Percentiles rank a stretch among this genome's conserved stretches.
Conservation (phyloP, 37 sponge, comb jelly and placozoan genomes). For the Theonella swinhoei region DNA sequence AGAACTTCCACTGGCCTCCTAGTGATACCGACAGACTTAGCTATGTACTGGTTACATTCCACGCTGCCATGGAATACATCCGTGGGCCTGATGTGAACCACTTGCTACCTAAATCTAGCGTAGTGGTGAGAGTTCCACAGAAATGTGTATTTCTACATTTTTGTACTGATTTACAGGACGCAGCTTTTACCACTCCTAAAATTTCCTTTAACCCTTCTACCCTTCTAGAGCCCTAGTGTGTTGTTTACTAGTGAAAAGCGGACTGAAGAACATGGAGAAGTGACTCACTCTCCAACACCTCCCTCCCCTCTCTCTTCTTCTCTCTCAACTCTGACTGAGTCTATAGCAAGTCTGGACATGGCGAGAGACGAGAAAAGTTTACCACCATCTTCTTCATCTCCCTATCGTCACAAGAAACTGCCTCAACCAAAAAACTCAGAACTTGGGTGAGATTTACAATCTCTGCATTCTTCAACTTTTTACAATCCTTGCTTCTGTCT, state of each 20-base stretch:
- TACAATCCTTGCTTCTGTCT: conserved; percentile 36
- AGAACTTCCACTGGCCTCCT: conserved; percentile 58
- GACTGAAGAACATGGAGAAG: not conserved
- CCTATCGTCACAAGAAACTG: not conserved
- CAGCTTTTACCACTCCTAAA: too few species aligned
- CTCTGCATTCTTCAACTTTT: not conserved
- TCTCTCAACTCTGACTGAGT: not conserved
- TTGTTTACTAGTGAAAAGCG: not conserved
- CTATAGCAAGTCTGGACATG: not conserved
- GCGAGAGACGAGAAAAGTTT: not conserved
- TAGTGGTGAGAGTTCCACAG: not conserved
- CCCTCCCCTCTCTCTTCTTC: not conserved
- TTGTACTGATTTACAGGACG: too few species aligned
- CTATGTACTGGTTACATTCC: conserved; percentile 65
- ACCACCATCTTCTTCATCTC: not conserved
- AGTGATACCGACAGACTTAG: conserved; percentile 55
- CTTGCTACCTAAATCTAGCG: conserved; percentile 9
- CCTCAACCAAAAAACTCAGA: not conserved
- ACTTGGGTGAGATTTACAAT: not conserved
- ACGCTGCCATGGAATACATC: conserved; percentile 64
- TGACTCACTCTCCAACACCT: not conserved
- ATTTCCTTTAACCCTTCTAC: not conserved
- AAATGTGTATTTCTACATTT: too few species aligned
- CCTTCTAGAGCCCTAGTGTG: not conserved
- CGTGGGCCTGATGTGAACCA: conserved; percentile 46